Evolutionary conservation across 1,140 invertebrate species (phyloP).

Genomic region (Eueides isabella): DNA sequence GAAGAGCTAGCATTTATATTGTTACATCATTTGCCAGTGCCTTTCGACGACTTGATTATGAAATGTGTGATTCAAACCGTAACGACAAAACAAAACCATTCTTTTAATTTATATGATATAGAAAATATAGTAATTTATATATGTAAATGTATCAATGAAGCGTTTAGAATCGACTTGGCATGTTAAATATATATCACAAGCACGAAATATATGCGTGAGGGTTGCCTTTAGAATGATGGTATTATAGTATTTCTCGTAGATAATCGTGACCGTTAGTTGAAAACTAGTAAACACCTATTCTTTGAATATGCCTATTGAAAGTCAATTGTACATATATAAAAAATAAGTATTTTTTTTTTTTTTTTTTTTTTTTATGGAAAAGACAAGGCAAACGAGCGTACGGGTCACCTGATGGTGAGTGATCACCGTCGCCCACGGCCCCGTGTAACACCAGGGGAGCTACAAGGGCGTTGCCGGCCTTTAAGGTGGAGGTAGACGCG

Average conservation of each 20-base stretch:
- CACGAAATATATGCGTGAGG: neutral
- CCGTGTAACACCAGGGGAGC: no score
- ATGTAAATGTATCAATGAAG: neutral
- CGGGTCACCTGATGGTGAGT: no score
- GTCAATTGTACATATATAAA: neutral
- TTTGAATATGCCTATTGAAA: neutral
- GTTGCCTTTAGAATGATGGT: neutral
- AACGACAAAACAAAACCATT: neutral
- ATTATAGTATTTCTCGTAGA: neutral
- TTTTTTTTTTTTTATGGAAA: no score
- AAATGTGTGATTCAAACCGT: slow-evolving; percentile 34
- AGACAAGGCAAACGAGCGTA: no score
- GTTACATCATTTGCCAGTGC: slow-evolving; percentile 45
- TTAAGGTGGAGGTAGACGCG: no score
- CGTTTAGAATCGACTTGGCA: neutral
- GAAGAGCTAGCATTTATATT: slow-evolving; percentile 41
- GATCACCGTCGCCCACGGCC: no score
- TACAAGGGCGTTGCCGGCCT: no score
- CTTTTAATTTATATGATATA: neutral
- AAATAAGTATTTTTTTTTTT: neutral
- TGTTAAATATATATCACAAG: slow-evolving; percentile 2
- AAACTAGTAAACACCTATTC: neutral
- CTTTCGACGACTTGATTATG: slow-evolving; percentile 48
- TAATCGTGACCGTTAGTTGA: neutral
- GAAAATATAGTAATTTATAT: neutral